A percentile compares a stretch with the other conserved stretches of the same genome.
Conservation (phyloP, 2,888 invertebrate species). For the Melanotus villosus region DNA sequence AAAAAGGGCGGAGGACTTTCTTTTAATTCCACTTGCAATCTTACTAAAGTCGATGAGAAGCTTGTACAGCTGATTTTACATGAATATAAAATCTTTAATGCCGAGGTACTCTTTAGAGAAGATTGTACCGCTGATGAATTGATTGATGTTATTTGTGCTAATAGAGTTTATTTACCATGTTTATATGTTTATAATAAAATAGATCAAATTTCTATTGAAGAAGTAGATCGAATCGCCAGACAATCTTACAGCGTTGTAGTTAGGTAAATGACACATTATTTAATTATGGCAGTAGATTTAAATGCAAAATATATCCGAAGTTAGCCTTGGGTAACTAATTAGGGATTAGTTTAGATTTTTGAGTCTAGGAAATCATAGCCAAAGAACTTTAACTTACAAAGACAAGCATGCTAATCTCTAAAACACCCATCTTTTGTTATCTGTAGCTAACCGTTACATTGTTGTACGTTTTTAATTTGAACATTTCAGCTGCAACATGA, state of each 20-base stretch:
- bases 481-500: conserved; percentile 97
- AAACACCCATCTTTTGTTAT: no score
- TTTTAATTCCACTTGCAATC: conserved; percentile 95
- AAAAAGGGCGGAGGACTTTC: conserved; percentile 98
- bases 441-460: no score
- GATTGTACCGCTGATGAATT: conserved; percentile 97
- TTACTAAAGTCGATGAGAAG: conserved; percentile 96
- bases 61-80: conserved; percentile 98
- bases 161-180: conserved; percentile 96
- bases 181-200: conserved; percentile 99
- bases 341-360: no score
- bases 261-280: no score
- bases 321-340: no score
- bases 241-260: conserved; percentile 92
- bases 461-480: no score
- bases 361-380: no score
- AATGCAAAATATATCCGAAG: no score
- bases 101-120: conserved; percentile 95
- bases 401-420: no score
- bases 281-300: no score
- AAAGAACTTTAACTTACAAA: no score
- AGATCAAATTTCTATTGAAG: conserved; percentile 99
- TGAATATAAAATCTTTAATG: conserved; percentile 98
- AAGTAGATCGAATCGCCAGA: conserved; percentile 94
- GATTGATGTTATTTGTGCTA: conserved; percentile 97